Evolutionary conservation across 2,797 vertebrate genomes (phyloP).

Genomic region (Schizopygopsis malacanthus): DNA sequence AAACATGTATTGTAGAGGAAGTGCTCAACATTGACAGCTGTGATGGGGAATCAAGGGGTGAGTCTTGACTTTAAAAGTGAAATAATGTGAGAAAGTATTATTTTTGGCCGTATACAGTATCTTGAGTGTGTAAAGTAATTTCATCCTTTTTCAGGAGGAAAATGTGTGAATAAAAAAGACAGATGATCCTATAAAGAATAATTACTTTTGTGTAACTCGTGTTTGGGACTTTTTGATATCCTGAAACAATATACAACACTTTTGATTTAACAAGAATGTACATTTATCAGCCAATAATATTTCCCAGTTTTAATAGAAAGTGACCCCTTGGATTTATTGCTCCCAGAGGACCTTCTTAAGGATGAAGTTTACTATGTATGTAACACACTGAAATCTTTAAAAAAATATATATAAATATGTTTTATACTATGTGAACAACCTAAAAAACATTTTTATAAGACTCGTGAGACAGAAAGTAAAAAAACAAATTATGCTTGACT

Average conservation of each 20-base stretch:
- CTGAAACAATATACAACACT: background rate
- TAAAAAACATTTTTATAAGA: background rate
- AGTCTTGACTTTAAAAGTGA: background rate
- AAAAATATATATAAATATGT: conserved; percentile 18
- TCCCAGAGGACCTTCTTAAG: conserved; percentile 23
- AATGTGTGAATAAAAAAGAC: background rate
- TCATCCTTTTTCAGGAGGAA: background rate
- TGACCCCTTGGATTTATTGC: conserved; percentile 7
- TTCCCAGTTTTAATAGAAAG: background rate
- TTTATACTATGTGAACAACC: background rate
- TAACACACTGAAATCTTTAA: conserved; percentile 35
- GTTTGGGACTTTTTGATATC: background rate
- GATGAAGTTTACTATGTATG: conserved; percentile 26
- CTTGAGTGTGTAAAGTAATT: background rate
- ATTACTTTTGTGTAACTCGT: background rate
- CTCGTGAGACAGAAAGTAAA: background rate
- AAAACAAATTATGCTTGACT: background rate
- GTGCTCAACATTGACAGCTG: background rate
- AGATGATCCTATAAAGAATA: background rate
- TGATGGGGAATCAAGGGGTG: background rate
- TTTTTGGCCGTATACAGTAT: background rate
- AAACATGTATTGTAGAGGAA: conserved; percentile 8
- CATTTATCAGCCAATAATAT: background rate
- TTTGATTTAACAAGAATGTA: conserved; percentile 36
- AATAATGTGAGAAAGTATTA: background rate